Percentiles rank a stretch among this genome's conserved stretches.
Conservation (phyloP, 2,888 invertebrate genomes). For the Melipona beecheii region DNA sequence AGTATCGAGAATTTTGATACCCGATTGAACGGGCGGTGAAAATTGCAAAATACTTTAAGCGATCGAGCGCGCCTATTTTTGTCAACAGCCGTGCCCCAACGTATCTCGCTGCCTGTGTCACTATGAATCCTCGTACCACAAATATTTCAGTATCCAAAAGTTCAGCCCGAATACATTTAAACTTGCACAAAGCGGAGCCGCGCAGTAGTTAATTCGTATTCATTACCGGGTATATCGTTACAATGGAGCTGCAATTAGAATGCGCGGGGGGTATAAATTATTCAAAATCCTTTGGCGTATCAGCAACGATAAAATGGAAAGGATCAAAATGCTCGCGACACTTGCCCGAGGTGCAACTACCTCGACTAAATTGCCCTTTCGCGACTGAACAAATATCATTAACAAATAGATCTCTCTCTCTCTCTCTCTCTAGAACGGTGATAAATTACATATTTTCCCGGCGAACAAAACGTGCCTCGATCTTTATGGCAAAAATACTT, state of each 20-base stretch:
- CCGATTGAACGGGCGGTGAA: background rate
- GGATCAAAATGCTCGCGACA: background rate
- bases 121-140: background rate
- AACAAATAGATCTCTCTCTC: background rate
- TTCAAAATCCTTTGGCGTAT: background rate
- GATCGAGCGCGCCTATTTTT: background rate
- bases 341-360: background rate
- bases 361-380: background rate
- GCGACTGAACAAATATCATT: background rate
- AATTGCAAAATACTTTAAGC: background rate
- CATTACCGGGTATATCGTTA: background rate
- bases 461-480: background rate
- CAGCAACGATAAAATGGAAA: background rate
- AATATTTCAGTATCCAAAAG: slow-evolving; percentile 9
- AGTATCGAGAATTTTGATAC: no score
- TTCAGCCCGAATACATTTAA: slow-evolving; percentile 4
- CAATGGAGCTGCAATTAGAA: background rate
- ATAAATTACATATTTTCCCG: background rate
- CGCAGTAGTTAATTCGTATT: slow-evolving; percentile 5
- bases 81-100: background rate
- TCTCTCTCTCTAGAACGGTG: background rate
- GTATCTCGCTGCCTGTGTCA: background rate
- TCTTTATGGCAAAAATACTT: background rate
- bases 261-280: background rate
- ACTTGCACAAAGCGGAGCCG: background rate